phyloP scores from a whole-genome alignment of 1,140 invertebrate genomes.

The Hycleus cichorii region DNA sequence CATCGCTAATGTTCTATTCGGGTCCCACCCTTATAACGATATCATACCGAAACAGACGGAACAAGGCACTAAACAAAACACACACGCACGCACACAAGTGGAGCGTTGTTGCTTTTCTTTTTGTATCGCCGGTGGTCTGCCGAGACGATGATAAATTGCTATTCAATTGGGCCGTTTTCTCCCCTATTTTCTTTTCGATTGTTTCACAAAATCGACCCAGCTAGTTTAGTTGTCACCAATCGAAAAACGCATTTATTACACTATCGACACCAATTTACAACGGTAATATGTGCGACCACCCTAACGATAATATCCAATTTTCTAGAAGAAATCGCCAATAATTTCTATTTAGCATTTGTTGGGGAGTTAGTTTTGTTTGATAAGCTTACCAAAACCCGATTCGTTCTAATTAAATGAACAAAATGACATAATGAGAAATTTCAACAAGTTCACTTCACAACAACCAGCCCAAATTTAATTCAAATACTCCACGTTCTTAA shows the following conservation, averaged over 20 bases:
- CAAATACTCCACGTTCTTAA: conserved; percentile 31
- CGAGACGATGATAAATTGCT: conserved; percentile 35
- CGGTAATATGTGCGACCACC: background rate
- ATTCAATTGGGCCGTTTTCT: conserved; percentile 29
- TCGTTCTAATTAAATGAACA: conserved; percentile 15
- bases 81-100: conserved; percentile 24
- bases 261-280: background rate
- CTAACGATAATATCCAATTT: background rate
- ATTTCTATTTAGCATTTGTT: conserved; percentile 2
- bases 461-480: conserved; percentile 31
- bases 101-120: conserved; percentile 20
- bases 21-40: conserved; percentile 16
- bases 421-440: conserved; percentile 32
- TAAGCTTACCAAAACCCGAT: conserved; percentile 5
- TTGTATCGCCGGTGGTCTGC: conserved; percentile 31
- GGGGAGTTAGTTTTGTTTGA: conserved; percentile 6
- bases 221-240: no score
- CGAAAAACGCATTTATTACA: no score
- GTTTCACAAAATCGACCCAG: background rate
- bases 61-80: conserved; percentile 35
- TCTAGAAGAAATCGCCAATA: no score
- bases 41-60: conserved; percentile 29
- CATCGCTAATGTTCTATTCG: conserved; percentile 25
- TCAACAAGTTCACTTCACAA: conserved; percentile 33
- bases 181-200: conserved; percentile 9